Base-by-base conservation (phyloP, 2,888 invertebrate species). In the Pyrrhia umbra region DNA sequence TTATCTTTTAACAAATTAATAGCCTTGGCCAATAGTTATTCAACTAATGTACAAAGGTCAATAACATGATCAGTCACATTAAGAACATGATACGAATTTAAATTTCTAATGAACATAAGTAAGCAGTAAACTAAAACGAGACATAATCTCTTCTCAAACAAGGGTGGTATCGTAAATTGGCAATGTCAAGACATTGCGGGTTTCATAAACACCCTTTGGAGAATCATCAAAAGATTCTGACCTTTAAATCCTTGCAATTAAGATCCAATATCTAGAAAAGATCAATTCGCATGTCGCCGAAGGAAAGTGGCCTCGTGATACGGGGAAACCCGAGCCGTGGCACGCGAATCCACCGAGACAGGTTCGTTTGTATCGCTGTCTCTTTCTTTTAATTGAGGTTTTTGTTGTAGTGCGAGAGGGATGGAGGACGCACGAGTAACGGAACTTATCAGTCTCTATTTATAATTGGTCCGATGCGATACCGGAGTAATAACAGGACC, bases 381-480 rank as follows among this genome's bases (percentile, higher is more conserved):
- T 85, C 86, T 75, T 70, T 88, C 82, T 49, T 61, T 62, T 43
- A 42, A 50, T 68, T 25, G 20, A 21, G 58, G 47, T 39, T 66
- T 45, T 30, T 63, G 47, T 30, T 20, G 34, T 52, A 58, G 84
- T 65, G 79, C 40, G 84, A 87, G 47, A 63, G 80, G 77, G 85
- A 86, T 58, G 54, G 78, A 42, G 18, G 42, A 25, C 21, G 47
- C 69, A 65, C 68, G 81, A 77, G 83, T 90, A 92, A 92, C 91
- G 87, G 92, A 85, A 90, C 88, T 87, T 90, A 90, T 92, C 89
- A 87, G 85, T 82, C 79, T 83, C 88, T 92, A 89, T 91, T 90
- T 91, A 92, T 92, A 92, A 92, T 91, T 90, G 87, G 86, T 80
- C 75, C 85, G 83, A 85, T 65, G 80, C 84, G 85, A 89, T 87